Evolutionary conservation across 1,140 invertebrate genomes (phyloP), one percentile per base, ranked within the genome.

Genomic region (Amyelois transitella): DNA sequence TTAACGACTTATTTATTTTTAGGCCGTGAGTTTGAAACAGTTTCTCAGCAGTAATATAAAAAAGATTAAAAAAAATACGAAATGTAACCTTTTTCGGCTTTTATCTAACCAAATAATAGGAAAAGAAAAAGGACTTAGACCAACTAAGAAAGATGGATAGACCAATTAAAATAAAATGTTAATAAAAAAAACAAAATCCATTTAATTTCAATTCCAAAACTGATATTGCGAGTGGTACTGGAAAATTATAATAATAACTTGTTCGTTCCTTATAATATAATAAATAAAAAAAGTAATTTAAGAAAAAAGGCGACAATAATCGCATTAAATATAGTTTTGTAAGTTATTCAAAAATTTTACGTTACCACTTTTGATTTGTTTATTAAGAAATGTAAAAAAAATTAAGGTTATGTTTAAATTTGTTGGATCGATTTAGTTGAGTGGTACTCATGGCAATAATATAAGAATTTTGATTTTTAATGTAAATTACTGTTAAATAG

Each of bases 241-340:
- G 12, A 4, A 28, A 5, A 28, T 5, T 5, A 28, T 10, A 28
- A 5, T 24, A 24, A 24, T 24, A 24, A 24, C 22, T 12, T 53
- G 43, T 53, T 43, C 51, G 18, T 28, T 19, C 43, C 17, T 45
- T 45, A 38, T 25, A 38, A 38, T 17, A 50, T 24, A 17, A 51
- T 38, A 18, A 18, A n/a, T n/a, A 8, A 28, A 24, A 5, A 24
- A 5, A 2, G 25, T 28, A 28, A 28, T 3, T 28, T 28, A 28
- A 28, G 25, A 28, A 28, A 63, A 58, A 60, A 48, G 55, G 63
- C 53, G 74, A 76, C 74, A 76, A 76, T 76, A 75, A 74, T 61
- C 56, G 50, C 44, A 49, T 38, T 60, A 63, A n/a, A n/a, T n/a
- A n/a, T n/a, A n/a, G 56, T 24, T 45, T 28, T 58, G 8, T 51